These are phyloP conservation scores for Trichogramma evanescens DNA, from an alignment of 2,888 invertebrate species.

Conservation along the genomic window DNA sequence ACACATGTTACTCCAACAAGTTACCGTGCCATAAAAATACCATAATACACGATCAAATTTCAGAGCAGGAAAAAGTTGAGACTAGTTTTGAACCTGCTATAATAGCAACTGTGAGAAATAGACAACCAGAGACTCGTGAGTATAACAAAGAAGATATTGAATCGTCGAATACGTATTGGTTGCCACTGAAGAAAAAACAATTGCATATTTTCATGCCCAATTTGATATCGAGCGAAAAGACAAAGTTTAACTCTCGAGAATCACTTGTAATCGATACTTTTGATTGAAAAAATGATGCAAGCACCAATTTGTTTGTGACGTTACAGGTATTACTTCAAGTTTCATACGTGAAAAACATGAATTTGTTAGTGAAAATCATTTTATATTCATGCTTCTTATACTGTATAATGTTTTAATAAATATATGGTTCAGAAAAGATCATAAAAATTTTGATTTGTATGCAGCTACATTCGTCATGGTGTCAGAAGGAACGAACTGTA, in stretches of 20 bases:
- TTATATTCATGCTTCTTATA: background rate
- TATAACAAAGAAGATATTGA: too few species aligned
- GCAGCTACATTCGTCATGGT: too few species aligned
- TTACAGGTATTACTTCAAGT: background rate
- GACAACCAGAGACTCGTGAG: too few species aligned
- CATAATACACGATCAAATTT: background rate
- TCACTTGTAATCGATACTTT: conserved; percentile 22
- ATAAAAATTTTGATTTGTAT: background rate
- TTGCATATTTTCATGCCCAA: conserved; percentile 42
- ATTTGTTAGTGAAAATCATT: too few species aligned
- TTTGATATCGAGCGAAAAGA: conserved; percentile 28
- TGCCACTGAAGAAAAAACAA: conserved; percentile 46
- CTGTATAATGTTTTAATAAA: background rate
- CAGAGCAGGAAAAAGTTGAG: conserved; percentile 3
- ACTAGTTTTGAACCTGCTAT: too few species aligned
- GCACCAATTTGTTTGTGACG: background rate
- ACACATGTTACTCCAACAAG: conserved; percentile 4
- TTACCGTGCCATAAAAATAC: background rate
- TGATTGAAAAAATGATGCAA: background rate
- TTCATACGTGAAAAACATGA: background rate
- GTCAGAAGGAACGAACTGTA: too few species aligned
- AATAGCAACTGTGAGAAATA: too few species aligned
- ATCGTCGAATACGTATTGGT: conserved; percentile 24
- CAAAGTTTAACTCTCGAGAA: conserved; percentile 32
- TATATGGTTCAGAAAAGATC: background rate